Percentiles rank a stretch among this genome's conserved stretches.
Evolutionary conservation across 1,140 invertebrate genomes (phyloP).

Genomic region (Subanguina moxae): DNA sequence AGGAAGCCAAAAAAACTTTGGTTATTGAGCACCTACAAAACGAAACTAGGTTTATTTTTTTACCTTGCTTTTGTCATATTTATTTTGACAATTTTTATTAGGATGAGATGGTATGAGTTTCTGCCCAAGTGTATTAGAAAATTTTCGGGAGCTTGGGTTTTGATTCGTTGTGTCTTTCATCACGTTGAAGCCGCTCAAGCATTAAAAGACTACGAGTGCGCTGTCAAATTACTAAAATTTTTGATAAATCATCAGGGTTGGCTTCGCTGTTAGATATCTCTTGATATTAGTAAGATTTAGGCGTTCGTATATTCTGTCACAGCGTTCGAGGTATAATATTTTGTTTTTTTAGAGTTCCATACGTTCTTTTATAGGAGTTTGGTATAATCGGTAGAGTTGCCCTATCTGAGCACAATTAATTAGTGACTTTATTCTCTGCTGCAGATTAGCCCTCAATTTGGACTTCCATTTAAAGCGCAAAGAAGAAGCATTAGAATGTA

Average conservation of each 20-base stretch:
- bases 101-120: no score
- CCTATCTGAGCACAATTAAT: background rate
- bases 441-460: conserved; percentile 42
- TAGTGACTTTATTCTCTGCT: background rate
- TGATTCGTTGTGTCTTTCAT: background rate
- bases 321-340: background rate
- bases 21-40: no score
- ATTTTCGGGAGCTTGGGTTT: conserved; percentile 3
- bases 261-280: background rate
- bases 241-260: background rate
- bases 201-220: background rate
- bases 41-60: no score
- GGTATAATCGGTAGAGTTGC: conserved; percentile 35
- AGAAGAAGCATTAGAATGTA: conserved; percentile 14
- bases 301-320: background rate
- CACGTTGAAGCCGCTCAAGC: background rate
- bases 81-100: no score
- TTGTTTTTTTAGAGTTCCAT: conserved; percentile 5
- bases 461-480: conserved; percentile 43
- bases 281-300: background rate
- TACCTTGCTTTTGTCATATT: no score
- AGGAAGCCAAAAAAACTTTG: no score
- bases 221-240: background rate
- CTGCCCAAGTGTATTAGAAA: background rate
- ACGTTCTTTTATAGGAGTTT: conserved; percentile 30